Evolutionary conservation across 2,888 invertebrate genomes (phyloP).

Genomic region (Galeopsomyia nigrocyanea): DNA sequence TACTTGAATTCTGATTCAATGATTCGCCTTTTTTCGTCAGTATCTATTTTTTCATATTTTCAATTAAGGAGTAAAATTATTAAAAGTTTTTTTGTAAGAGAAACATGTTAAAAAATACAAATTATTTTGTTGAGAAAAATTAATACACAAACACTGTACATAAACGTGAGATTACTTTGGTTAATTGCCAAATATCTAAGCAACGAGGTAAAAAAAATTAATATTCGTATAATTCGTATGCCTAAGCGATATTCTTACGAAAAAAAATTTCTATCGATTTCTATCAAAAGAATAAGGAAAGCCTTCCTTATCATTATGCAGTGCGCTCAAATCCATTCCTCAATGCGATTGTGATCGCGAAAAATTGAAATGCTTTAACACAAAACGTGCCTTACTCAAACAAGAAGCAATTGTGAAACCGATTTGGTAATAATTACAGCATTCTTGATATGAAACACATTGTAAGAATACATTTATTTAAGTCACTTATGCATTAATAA

Average conservation of each 20-base stretch:
- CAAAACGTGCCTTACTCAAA: conserved; percentile 47
- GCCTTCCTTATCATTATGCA: conserved; percentile 34
- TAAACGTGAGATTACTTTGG: conserved; percentile 43
- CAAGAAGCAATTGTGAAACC: conserved; percentile 48
- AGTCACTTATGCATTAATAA: conserved; percentile 47
- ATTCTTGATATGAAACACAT: conserved; percentile 44
- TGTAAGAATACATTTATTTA: conserved; percentile 47
- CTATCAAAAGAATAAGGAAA: conserved; percentile 28
- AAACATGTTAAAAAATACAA: conserved; percentile 14
- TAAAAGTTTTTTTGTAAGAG: conserved; percentile 27
- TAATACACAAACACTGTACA: conserved; percentile 40
- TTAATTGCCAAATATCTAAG: conserved; percentile 43
- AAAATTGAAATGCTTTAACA: conserved; percentile 45
- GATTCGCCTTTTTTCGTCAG: conserved; percentile 34
- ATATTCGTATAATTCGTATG: conserved; percentile 33
- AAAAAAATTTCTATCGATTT: conserved; percentile 30
- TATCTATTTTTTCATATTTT: conserved; percentile 35
- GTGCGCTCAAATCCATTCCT: conserved; percentile 45
- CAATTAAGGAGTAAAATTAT: conserved; percentile 15
- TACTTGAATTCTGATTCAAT: conserved; percentile 40
- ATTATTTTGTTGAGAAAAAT: conserved; percentile 29
- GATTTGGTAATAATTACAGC: conserved; percentile 45
- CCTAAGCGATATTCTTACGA: conserved; percentile 33
- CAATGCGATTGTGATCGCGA: conserved; percentile 35
- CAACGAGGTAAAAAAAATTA: conserved; percentile 46